phyloP scores from a whole-genome alignment of 1,140 invertebrate species.

The Drosophila grimshawi region DNA sequence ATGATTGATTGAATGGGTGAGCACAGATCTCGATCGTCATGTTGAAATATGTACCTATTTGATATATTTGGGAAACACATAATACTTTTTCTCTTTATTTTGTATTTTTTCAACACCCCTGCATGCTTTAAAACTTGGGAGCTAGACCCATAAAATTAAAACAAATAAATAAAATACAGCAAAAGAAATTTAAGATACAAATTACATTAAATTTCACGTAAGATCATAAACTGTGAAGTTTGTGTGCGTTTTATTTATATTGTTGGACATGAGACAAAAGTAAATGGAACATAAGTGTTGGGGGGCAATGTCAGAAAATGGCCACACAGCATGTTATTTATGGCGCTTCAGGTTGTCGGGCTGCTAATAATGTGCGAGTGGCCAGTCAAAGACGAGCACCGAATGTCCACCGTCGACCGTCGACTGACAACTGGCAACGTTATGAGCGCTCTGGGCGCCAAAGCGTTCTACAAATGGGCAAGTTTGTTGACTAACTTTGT shows the following conservation, averaged over 20 bases:
- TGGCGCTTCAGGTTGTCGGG: constrained; percentile 71
- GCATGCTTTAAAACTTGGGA: neutral
- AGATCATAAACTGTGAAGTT: constrained; percentile 29
- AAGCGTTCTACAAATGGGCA: constrained; percentile 43
- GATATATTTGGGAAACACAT: too few relatives aligned
- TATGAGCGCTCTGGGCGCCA: constrained; percentile 29
- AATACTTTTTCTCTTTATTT: neutral
- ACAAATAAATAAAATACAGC: constrained; percentile 17
- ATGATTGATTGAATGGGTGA: too few relatives aligned
- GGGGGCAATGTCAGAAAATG: constrained; percentile 24
- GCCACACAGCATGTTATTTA: constrained; percentile 71
- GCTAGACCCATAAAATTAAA: constrained; percentile 5
- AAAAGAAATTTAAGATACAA: constrained; percentile 29
- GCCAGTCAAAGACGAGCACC: constrained; percentile 33
- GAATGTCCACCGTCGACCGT: constrained; percentile 16
- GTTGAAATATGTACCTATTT: too few relatives aligned
- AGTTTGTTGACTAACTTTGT: constrained; percentile 76
- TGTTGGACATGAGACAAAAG: constrained; percentile 40
- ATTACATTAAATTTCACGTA: constrained; percentile 44
- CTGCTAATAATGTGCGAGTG: constrained; percentile 73
- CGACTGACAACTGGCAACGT: constrained; percentile 44
- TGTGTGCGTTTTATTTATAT: constrained; percentile 16
- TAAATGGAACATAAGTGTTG: constrained; percentile 28
- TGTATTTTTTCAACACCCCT: too few relatives aligned
- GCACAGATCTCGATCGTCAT: too few relatives aligned